Evolutionary conservation across 2,888 invertebrate genomes (phyloP).

Genomic region (Eretmocerus hayati): DNA sequence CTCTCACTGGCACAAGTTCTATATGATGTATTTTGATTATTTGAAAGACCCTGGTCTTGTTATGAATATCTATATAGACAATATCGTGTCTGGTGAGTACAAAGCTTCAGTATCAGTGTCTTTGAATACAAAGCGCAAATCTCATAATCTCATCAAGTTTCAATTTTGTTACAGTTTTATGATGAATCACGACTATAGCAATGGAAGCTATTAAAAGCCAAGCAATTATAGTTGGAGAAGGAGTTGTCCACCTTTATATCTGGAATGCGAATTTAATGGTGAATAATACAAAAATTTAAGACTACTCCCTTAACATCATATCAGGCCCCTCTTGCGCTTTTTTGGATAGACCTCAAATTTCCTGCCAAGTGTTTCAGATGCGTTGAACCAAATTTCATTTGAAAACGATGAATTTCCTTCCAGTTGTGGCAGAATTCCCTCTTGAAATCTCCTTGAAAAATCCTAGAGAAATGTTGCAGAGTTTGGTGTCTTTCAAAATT

Average conservation of each 20-base stretch:
- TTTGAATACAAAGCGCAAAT: background rate
- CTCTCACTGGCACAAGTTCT: slow-evolving; percentile 92
- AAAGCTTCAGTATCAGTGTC: no score
- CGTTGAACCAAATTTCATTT: no score
- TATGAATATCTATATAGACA: no score
- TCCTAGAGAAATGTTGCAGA: slow-evolving; percentile 89
- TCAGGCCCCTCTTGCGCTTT: no score
- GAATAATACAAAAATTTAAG: slow-evolving; percentile 31
- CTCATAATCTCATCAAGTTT: no score
- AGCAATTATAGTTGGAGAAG: slow-evolving; percentile 93
- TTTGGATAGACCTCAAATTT: background rate
- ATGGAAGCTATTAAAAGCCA: slow-evolving; percentile 88
- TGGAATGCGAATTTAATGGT: slow-evolving; percentile 99
- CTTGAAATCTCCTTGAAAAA: no score
- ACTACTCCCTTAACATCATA: no score
- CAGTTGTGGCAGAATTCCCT: no score
- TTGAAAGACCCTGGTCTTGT: slow-evolving; percentile 86
- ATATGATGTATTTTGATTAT: slow-evolving; percentile 99
- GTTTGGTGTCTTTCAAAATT: slow-evolving; percentile 91
- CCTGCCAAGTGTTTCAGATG: no score
- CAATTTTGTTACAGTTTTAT: slow-evolving; percentile 58
- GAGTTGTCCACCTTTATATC: slow-evolving; percentile 97
- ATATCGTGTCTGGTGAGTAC: slow-evolving; percentile 72
- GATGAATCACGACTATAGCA: slow-evolving; percentile 86
- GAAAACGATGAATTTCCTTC: no score